A percentile compares a stretch with the other conserved stretches of the same genome.
These are phyloP conservation scores for Drosophila bocqueti DNA, from an alignment of 1,140 invertebrate genomes.

Conservation along the genomic window DNA sequence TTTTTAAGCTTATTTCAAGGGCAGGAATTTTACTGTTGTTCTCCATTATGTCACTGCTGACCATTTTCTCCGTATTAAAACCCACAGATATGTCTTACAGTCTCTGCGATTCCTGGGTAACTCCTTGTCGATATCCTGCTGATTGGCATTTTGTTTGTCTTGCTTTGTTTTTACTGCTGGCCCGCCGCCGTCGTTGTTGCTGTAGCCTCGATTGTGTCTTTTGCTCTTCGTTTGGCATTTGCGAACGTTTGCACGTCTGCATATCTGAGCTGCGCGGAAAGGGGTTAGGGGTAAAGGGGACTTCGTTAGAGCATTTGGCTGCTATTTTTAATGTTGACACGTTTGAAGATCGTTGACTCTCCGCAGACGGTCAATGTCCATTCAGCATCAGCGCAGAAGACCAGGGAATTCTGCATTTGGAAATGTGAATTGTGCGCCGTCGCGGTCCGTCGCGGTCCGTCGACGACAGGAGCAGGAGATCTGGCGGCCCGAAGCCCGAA, in stretches of 20 bases:
- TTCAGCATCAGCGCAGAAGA: constrained; percentile 14
- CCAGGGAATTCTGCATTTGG: constrained; percentile 25
- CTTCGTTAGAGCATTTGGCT: constrained; percentile 65
- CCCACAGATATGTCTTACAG: not conserved
- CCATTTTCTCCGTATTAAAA: not conserved
- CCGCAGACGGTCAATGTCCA: constrained; percentile 80
- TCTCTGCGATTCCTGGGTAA: constrained; percentile 4
- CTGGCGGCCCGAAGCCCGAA: constrained; percentile 2
- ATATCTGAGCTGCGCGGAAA: constrained; percentile 53
- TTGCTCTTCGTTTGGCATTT: constrained; percentile 74
- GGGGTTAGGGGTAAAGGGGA: constrained; percentile 1
- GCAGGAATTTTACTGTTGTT: not conserved
- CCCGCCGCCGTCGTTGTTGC: constrained; percentile 30
- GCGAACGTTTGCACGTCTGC: constrained; percentile 78
- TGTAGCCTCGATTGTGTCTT: constrained; percentile 58
- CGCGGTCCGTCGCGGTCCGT: constrained; percentile 55
- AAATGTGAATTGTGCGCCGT: constrained; percentile 72
- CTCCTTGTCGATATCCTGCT: constrained; percentile 24
- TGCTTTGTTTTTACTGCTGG: constrained; percentile 36
- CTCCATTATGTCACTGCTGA: not conserved
- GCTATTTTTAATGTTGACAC: constrained; percentile 83
- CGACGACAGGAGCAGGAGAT: constrained; percentile 37
- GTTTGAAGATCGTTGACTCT: constrained; percentile 81
- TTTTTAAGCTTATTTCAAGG: not conserved
- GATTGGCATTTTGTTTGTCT: constrained; percentile 26